Base-by-base conservation (phyloP, 1,140 invertebrate species). In the Drosophila mauritiana region DNA sequence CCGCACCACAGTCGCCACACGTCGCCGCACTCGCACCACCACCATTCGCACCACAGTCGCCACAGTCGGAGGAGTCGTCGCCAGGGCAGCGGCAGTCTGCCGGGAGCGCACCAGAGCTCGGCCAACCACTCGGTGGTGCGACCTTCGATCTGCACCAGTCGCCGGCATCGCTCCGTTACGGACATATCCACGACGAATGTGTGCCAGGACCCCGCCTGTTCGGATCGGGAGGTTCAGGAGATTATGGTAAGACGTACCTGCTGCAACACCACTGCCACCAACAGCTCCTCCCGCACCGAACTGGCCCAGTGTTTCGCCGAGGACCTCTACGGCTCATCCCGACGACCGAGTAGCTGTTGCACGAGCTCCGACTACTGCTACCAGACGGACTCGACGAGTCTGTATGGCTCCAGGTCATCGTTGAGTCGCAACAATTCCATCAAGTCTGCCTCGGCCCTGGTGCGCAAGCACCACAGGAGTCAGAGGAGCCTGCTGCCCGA, bases 301-400 rank as follows among this genome's bases (percentile, higher is more conserved):
- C 43, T 92, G 3, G 90, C 90, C 3, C 91, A 92, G 49, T 92
- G 83, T 40, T 92, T 91, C 49, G 85, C 85, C 48, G 91, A 92
- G 56, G 90, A 91, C 63, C 58, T 92, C 0, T 91, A 92, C 5
- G 91, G 91, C n/a, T 69, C 91, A 0, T 79, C 88, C 8, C 72
- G 82, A 10, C 49, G 86, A 13, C 91, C 91, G 11, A 91, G 90
- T 45, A 91, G 89, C 15, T 92, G 91, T 34, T 92, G 91, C 73
- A 92, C 91, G 36, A 89, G 90, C 25, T 92, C 91, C 10, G 91
- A 92, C 17, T 92, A 92, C 51, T 92, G 91, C 78, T 92, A 92
- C 45, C 91, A 92, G 40, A 92, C 91, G 13, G 91, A 92, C 58
- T 92, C 91, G 1, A 92, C 91, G 4, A 92, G 91, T 49, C 57